phyloP scores from a whole-genome alignment of 2,797 vertebrate species.

The Siniperca obscura region DNA sequence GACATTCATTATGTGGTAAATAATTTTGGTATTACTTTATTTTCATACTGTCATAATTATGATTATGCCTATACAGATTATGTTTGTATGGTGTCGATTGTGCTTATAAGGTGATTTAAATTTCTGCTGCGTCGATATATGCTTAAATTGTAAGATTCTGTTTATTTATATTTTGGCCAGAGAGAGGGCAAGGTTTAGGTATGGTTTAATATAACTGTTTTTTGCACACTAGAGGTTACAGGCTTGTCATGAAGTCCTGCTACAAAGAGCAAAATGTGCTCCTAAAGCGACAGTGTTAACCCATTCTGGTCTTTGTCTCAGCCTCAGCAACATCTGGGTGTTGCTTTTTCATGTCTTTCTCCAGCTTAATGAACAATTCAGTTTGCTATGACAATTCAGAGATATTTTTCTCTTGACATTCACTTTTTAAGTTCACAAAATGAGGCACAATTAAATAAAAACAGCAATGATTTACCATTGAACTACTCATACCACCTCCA shows the following conservation, averaged over 20 bases:
- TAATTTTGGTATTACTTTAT: not conserved
- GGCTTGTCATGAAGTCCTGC: not conserved
- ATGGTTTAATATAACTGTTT: not conserved
- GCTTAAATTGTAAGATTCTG: not conserved
- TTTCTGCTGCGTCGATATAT: not conserved
- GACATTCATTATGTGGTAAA: not conserved
- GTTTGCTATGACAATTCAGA: not conserved
- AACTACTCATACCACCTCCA: too few species aligned
- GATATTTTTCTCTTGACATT: not conserved
- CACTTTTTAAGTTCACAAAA: not conserved
- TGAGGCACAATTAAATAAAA: not conserved
- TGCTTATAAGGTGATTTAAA: not conserved
- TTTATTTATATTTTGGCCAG: not conserved
- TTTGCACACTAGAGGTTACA: not conserved
- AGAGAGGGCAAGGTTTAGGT: not conserved
- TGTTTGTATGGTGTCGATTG: not conserved
- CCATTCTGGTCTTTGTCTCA: not conserved
- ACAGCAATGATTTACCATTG: not conserved
- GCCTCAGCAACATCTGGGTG: constrained; percentile 17
- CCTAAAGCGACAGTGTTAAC: not conserved
- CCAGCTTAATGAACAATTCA: not conserved
- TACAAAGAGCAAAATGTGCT: not conserved
- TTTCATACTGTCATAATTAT: not conserved
- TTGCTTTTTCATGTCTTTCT: constrained; percentile 3
- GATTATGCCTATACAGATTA: not conserved